These are phyloP conservation scores for Heteromormyrus szaboi DNA, from an alignment of 2,797 vertebrate genomes.

Conservation along the genomic window DNA sequence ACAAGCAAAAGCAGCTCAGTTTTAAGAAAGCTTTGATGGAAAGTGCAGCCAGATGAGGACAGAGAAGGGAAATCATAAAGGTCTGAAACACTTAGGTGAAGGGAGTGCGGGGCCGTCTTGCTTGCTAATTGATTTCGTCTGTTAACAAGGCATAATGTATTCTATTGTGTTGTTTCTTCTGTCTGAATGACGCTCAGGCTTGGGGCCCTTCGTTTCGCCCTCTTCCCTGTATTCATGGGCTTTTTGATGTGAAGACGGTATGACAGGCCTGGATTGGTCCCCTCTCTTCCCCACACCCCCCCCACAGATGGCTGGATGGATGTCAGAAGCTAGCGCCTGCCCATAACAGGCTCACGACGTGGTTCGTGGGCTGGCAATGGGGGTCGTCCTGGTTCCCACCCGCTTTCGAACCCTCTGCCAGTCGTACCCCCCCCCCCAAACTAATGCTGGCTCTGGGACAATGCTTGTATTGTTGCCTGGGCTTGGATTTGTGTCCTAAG, in stretches of 20 bases:
- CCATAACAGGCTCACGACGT: slow-evolving; percentile 41
- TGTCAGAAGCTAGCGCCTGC: slow-evolving; percentile 58
- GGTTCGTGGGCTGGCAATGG: slow-evolving; percentile 37
- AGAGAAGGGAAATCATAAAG: not conserved
- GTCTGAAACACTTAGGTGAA: not conserved
- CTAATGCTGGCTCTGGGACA: slow-evolving; percentile 64
- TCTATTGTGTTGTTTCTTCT: slow-evolving; percentile 53
- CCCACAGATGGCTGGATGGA: slow-evolving; percentile 54
- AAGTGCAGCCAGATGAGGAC: not conserved
- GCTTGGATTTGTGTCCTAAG: slow-evolving; percentile 55
- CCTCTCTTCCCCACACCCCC: slow-evolving; percentile 51
- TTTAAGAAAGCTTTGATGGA: not conserved
- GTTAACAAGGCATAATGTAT: slow-evolving; percentile 56
- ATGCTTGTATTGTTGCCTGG: slow-evolving; percentile 65
- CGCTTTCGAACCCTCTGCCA: slow-evolving; percentile 44
- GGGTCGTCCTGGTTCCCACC: slow-evolving; percentile 60
- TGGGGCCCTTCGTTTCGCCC: not conserved
- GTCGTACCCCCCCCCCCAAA: slow-evolving; percentile 39
- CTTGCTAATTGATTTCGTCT: slow-evolving; percentile 34
- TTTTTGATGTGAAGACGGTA: slow-evolving; percentile 65
- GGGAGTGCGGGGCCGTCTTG: not conserved
- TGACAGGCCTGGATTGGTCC: slow-evolving; percentile 59
- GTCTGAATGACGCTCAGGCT: slow-evolving; percentile 53
- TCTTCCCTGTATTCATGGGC: slow-evolving; percentile 37
- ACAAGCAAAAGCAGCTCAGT: not conserved